Evolutionary conservation across 2,888 invertebrate genomes (phyloP).

Genomic region (Cryptophagus acutangulus): DNA sequence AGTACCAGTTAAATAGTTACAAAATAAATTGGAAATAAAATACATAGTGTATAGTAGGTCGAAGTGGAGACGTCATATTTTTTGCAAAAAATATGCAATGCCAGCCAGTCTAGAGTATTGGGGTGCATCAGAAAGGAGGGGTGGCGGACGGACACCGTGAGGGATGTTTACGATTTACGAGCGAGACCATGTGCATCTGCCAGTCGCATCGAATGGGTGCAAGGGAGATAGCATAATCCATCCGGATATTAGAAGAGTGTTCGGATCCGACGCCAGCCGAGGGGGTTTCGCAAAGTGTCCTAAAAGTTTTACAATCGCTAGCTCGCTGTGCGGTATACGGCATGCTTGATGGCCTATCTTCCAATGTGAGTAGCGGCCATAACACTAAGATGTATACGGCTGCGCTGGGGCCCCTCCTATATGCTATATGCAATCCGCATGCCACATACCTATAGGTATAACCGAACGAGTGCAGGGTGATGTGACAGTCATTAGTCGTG

Average conservation of each 20-base stretch:
- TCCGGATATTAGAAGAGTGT: constrained; percentile 47
- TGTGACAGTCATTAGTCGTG: constrained; percentile 50
- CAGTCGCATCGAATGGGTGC: constrained; percentile 34
- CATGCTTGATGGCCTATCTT: constrained; percentile 62
- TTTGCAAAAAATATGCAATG: too few species aligned
- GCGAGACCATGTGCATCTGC: constrained; percentile 30
- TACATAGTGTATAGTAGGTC: too few species aligned
- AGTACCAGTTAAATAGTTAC: too few species aligned
- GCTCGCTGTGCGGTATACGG: constrained; percentile 51
- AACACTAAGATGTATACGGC: constrained; percentile 59
- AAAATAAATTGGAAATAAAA: too few species aligned
- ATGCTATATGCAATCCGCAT: constrained; percentile 50
- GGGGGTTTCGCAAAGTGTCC: constrained; percentile 56
- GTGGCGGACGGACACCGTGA: too few species aligned
- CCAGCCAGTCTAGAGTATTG: too few species aligned
- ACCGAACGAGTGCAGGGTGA: constrained; percentile 46
- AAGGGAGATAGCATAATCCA: constrained; percentile 37
- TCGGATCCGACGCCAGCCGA: constrained; percentile 37
- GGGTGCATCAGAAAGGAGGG: too few species aligned
- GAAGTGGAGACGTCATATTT: too few species aligned
- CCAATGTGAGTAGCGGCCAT: constrained; percentile 63
- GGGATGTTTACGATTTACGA: constrained; percentile 46
- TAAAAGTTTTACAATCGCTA: constrained; percentile 60
- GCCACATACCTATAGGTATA: constrained; percentile 49
- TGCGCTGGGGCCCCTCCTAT: constrained; percentile 54